Conservation (phyloP, 1,140 invertebrate species). For the Drosophila auraria region DNA sequence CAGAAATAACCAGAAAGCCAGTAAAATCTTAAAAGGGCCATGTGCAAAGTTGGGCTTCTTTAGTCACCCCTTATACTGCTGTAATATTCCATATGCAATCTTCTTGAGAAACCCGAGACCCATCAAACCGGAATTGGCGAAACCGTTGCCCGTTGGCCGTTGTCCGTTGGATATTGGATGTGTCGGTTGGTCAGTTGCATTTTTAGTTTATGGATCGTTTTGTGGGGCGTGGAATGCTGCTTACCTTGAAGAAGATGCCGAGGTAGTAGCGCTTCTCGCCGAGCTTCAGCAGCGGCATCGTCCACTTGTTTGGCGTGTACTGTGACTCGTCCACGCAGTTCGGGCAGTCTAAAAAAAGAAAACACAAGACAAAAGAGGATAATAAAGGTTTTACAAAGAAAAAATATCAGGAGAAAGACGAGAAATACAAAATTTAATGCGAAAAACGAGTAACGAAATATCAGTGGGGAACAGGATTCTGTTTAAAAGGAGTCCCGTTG, state of each 20-base stretch:
- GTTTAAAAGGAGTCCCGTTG: neutral
- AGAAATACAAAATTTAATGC: neutral
- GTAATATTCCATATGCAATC: constrained; percentile 59
- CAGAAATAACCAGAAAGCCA: constrained; percentile 13
- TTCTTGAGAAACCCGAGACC: constrained; percentile 41
- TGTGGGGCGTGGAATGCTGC: constrained; percentile 70
- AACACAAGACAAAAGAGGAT: neutral
- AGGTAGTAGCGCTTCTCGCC: constrained; percentile 95
- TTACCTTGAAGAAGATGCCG: constrained; percentile 96
- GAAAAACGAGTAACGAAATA: constrained; percentile 6
- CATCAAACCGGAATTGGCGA: constrained; percentile 48
- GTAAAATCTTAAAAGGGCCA: neutral
- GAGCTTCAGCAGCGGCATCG: constrained; percentile 94
- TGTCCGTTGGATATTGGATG: constrained; percentile 33
- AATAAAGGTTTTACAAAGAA: neutral
- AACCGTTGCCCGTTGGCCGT: constrained; percentile 41
- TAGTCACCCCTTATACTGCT: constrained; percentile 13
- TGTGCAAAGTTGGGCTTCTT: constrained; percentile 1
- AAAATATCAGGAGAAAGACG: neutral
- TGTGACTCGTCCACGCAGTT: constrained; percentile 91
- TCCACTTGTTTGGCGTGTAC: constrained; percentile 90
- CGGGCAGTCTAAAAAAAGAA: constrained; percentile 88
- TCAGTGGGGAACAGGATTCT: neutral
- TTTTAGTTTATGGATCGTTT: constrained; percentile 50
- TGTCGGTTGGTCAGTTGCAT: constrained; percentile 44